Conservation (phyloP, 1,140 invertebrate genomes). For the Drosophila athabasca region DNA sequence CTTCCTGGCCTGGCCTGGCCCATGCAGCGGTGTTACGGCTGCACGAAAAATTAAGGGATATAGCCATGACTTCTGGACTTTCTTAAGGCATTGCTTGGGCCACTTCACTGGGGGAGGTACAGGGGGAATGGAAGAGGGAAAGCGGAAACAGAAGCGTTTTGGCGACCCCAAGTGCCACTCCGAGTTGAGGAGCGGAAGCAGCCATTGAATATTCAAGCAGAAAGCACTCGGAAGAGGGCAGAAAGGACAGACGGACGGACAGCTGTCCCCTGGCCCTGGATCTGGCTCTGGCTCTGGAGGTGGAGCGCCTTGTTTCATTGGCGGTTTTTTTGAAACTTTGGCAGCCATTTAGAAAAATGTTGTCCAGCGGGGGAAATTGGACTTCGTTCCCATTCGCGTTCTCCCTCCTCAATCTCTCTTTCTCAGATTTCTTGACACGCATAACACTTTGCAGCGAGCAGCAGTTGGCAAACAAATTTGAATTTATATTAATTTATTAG, state of each 20-base stretch:
- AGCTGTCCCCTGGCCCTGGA: too few relatives aligned
- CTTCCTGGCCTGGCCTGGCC: neutral
- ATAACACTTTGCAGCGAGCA: slow-evolving; percentile 67
- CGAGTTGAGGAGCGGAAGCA: slow-evolving; percentile 62
- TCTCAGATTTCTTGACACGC: slow-evolving; percentile 52
- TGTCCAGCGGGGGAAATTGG: slow-evolving; percentile 44
- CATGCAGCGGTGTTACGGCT: slow-evolving; percentile 10
- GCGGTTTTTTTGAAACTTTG: slow-evolving; percentile 76
- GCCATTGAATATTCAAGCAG: slow-evolving; percentile 79
- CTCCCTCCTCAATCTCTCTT: neutral
- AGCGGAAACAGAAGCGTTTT: slow-evolving; percentile 38
- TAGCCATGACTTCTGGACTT: slow-evolving; percentile 9
- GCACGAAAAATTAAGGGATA: slow-evolving; percentile 14
- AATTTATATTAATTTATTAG: slow-evolving; percentile 83
- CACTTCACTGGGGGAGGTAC: slow-evolving; percentile 12
- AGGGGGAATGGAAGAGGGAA: too few relatives aligned
- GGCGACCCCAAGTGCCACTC: slow-evolving; percentile 61
- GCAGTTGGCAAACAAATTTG: slow-evolving; percentile 82
- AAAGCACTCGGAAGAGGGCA: slow-evolving; percentile 32
- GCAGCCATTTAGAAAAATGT: slow-evolving; percentile 71
- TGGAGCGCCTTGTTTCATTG: slow-evolving; percentile 60
- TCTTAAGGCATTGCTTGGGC: slow-evolving; percentile 16
- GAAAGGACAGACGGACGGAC: slow-evolving; percentile 8
- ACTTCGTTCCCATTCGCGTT: slow-evolving; percentile 39
- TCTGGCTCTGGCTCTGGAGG: neutral